Base-by-base conservation (phyloP, 1,140 invertebrate species). In the Copidosoma floridanum region DNA sequence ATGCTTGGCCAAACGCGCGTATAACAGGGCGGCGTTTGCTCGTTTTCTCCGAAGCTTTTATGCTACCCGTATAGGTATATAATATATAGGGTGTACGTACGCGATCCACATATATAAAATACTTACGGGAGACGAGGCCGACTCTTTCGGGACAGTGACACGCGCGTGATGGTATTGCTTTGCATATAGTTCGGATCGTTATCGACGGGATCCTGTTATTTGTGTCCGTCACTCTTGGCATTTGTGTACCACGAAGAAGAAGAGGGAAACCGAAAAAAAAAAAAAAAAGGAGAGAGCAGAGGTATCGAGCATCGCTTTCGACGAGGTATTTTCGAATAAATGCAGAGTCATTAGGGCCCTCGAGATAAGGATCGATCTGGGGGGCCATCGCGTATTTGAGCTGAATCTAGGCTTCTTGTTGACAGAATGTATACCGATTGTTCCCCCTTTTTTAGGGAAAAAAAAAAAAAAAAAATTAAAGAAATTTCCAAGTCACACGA, bases 181-280 rank as follows among this genome's bases (percentile, higher is more conserved):
- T 62, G 56, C 57, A 47, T 53, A 62, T 62, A 62, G 52, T 56
- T 56, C 37, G 60, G 60, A 62, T 62, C 60, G 53, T 57, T 62
- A 51, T 38, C 60, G 53, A 24, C 18, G 44, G 44, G 44, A 50
- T 61, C 51, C 58, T 61, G 52, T 61, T 61, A 55, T 61, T 61
- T 61, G 52, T 50, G 52, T 61, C 43, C 52, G 51, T 43, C 51
- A 41, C 43, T 23, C 26, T 32, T 61, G 51, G 44, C 51, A 55
- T 61, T 50, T 50, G 32, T 47, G 44, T 24, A 21, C 20, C 18
- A 21, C 24, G 44, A 47, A 47, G 29, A 32, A 32, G 6, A 12
- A 32, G 29, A 32, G 12, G 12, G 6, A 6, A 12, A 32, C 6
- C 29, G 29, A 12, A 12, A 12, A 23, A 12, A 12, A 21, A 12